Percentiles rank a stretch among this genome's conserved stretches.
These are phyloP conservation scores for Onychomys leucogaster DNA, from an alignment of 2,797 vertebrate species.

Conservation along the genomic window DNA sequence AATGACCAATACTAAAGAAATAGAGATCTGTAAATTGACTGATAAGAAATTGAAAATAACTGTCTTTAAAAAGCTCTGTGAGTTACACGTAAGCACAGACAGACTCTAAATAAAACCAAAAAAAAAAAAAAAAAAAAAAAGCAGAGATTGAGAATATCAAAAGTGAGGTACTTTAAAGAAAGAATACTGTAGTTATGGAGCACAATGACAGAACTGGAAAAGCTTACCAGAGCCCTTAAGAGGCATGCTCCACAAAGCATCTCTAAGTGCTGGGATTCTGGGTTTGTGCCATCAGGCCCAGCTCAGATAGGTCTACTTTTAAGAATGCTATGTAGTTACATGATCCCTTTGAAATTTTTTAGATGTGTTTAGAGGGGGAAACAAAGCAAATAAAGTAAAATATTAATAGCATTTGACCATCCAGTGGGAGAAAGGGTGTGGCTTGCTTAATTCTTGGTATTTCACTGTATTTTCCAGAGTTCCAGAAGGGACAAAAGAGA, in stretches of 20 bases:
- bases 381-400: slow-evolving; percentile 20
- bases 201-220: neutral
- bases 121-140: neutral
- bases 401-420: neutral
- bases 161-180: neutral
- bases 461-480: slow-evolving; percentile 16
- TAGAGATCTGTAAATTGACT: neutral
- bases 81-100: neutral
- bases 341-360: neutral
- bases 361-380: neutral
- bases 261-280: neutral
- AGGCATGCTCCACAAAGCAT: no score
- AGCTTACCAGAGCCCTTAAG: neutral
- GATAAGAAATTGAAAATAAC: neutral
- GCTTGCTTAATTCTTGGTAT: slow-evolving; percentile 19
- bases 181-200: neutral
- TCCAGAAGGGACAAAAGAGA: slow-evolving; percentile 4
- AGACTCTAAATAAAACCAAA: neutral
- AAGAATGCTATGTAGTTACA: neutral
- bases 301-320: neutral
- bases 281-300: neutral
- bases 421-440: neutral
- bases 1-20: neutral
- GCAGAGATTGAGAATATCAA: neutral
- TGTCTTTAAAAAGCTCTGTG: neutral